Base-by-base conservation (phyloP, 2,888 invertebrate genomes). In the Busseola fusca region DNA sequence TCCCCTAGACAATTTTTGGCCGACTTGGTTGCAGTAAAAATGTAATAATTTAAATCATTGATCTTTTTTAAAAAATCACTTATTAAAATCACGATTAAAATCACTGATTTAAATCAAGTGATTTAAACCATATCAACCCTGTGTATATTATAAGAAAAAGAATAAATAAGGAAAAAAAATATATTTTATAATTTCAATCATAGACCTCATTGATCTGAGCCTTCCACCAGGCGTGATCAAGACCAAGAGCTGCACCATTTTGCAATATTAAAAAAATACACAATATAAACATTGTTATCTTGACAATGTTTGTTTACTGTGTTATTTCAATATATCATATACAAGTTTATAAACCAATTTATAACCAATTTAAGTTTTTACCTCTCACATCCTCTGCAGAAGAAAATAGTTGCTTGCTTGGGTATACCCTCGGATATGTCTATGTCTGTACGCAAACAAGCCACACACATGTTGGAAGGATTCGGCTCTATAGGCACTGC, bases 381-480 rank as follows among this genome's bases (percentile, higher is more conserved):
- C 97, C 99, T 97, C 93, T 99, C 99, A 94, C 99, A 99, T 79
- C 98, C 98, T 88, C 97, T 97, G 89, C 99, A 99, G 91, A 99
- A 99, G 87, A 98, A 97, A 21, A 99, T 90, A 0, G 97, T 97
- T 0, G 97, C 98, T 94, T 99, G 99, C 91, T 99, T 99, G 0
- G 99, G 99, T 90, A 99, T 99, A 42, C 98, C 98, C 89, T 98
- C 99, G 1, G 99, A 98, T 71, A 99, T 99, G 89, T 99, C 99
- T 6, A 99, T 97, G 88, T 98, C 97, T 48, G 98, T 97, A 57
- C 99, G 96, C 52, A 99, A 93, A 93, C 99, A 99, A 30, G 97
- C 98, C 1, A 99, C 98, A 93, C 99, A 99, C 98, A 99, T 99
- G 93, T 99, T 99, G 0, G 99, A 97, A 3, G 99, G 98, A 95